Conservation (phyloP, 2,888 invertebrate species). For the Leptothorax acervorum region DNA sequence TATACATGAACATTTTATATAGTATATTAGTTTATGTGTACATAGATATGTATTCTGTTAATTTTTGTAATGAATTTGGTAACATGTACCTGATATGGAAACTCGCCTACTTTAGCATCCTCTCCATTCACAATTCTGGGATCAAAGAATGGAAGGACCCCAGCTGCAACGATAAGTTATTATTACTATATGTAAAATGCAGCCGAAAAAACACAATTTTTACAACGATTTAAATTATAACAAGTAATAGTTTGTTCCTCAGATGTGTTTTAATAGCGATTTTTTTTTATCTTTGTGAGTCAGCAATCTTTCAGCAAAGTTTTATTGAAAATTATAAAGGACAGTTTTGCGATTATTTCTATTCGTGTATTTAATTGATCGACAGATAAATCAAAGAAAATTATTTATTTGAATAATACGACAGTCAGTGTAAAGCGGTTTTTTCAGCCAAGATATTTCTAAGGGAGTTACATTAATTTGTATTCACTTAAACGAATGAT, state of each 20-base stretch:
- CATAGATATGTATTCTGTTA: not conserved
- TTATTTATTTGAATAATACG: not conserved
- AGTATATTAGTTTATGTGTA: no score
- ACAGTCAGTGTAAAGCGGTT: not conserved
- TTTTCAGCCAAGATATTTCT: not conserved
- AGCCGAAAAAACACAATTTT: not conserved
- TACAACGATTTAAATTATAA: not conserved
- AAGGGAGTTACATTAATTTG: not conserved
- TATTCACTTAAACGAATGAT: conserved; percentile 5
- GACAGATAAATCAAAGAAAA: not conserved
- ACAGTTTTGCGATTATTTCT: not conserved
- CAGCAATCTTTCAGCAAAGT: not conserved
- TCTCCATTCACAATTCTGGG: conserved; percentile 75
- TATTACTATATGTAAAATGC: not conserved
- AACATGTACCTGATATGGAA: conserved; percentile 77
- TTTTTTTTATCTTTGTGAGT: not conserved
- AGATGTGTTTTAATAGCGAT: not conserved
- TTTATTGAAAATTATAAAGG: not conserved
- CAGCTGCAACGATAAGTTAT: conserved; percentile 43
- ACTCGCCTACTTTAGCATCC: conserved; percentile 74
- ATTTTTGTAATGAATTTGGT: not conserved
- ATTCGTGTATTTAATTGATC: not conserved
- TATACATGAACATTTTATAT: not conserved
- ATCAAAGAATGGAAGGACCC: conserved; percentile 25
- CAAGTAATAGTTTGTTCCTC: not conserved